Percentiles rank a stretch among this genome's conserved stretches.
Evolutionary conservation across 23 tunicate species (phyloP).

Genomic region (Trididemnum clinides): DNA sequence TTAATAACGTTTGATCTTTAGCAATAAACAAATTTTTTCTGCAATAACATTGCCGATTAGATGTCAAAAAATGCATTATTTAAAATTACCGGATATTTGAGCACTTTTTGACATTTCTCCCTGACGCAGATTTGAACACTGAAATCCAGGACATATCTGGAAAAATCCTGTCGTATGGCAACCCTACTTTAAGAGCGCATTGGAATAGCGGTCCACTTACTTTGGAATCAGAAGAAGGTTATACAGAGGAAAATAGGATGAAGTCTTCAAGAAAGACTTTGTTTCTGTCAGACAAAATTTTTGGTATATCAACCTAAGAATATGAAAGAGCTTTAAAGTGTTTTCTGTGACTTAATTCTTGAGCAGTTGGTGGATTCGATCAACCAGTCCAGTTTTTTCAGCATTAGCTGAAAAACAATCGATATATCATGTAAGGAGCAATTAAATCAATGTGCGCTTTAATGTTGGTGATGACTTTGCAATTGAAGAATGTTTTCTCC

Average conservation of each 20-base stretch:
- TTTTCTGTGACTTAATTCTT: neutral
- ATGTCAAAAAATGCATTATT: neutral
- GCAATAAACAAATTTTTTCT: neutral
- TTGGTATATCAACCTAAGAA: neutral
- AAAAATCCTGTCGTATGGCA: conserved; percentile 11
- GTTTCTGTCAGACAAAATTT: neutral
- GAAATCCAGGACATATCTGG: conserved; percentile 1
- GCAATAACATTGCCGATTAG: neutral
- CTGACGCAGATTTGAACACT: conserved; percentile 15
- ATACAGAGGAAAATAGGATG: neutral
- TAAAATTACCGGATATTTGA: neutral
- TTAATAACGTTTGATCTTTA: neutral
- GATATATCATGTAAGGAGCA: too few species aligned
- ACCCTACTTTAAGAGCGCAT: neutral
- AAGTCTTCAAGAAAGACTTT: neutral
- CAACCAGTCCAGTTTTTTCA: neutral
- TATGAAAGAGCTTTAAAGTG: neutral
- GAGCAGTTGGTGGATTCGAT: neutral
- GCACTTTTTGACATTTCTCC: conserved; percentile 17
- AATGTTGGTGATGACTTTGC: conserved; percentile 12
- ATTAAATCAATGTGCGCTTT: too few species aligned
- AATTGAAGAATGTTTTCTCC: conserved; percentile 21
- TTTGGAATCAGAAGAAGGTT: neutral
- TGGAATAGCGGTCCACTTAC: neutral
- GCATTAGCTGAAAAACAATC: neutral